These are phyloP conservation scores for Sebastes flavidus DNA, from an alignment of 2,797 vertebrate species.

Conservation along the genomic window DNA sequence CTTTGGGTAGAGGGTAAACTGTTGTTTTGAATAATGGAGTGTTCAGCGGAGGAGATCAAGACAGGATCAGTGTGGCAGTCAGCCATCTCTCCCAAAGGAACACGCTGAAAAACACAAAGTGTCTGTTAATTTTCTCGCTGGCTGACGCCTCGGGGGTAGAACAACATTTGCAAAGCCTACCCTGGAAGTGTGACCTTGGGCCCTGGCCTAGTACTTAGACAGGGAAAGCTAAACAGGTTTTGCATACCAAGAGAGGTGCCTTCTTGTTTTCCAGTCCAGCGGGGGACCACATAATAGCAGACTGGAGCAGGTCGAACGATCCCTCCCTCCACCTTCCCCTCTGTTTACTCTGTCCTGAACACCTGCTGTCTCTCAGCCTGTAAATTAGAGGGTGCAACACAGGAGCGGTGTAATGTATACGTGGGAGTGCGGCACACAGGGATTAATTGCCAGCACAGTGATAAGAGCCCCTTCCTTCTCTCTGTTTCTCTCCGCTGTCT, in stretches of 20 bases:
- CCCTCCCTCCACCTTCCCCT: constrained; percentile 56
- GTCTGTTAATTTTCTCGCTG: constrained; percentile 56
- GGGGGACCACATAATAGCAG: constrained; percentile 63
- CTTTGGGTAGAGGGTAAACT: constrained; percentile 29
- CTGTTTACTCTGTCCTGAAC: constrained; percentile 72
- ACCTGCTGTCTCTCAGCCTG: constrained; percentile 71
- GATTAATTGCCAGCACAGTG: constrained; percentile 64
- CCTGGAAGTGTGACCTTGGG: constrained; percentile 67
- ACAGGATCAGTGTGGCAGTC: constrained; percentile 52
- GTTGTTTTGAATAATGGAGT: constrained; percentile 47
- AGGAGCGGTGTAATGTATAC: constrained; percentile 53
- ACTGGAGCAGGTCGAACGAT: constrained; percentile 35
- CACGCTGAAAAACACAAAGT: constrained; percentile 42
- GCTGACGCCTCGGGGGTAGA: constrained; percentile 51
- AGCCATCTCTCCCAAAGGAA: constrained; percentile 48
- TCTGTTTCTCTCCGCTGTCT: constrained; percentile 23
- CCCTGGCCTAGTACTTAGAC: constrained; percentile 46
- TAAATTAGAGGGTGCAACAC: constrained; percentile 72
- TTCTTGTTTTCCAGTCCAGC: constrained; percentile 60
- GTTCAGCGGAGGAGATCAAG: constrained; percentile 39
- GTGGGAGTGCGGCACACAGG: constrained; percentile 51
- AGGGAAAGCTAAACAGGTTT: constrained; percentile 56
- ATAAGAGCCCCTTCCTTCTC: constrained; percentile 56
- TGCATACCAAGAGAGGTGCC: constrained; percentile 69
- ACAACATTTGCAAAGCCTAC: constrained; percentile 64